Percentiles rank a stretch among this genome's conserved stretches.
These are phyloP conservation scores for Pandemis cinnamomeana DNA, from an alignment of 2,888 invertebrate species.

Conservation along the genomic window DNA sequence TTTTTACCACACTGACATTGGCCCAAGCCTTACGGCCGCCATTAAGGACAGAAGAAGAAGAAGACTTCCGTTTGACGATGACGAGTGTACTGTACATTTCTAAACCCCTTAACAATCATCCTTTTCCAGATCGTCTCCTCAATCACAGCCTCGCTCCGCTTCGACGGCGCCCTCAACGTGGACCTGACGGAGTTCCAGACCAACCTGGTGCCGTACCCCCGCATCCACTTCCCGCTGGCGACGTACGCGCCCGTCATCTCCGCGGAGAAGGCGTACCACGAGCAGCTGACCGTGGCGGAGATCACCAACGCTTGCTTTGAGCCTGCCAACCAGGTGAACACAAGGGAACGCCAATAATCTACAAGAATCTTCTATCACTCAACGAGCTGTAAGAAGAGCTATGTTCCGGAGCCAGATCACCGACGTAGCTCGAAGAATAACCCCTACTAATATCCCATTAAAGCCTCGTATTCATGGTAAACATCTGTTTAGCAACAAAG, in stretches of 20 bases:
- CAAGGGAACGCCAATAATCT: background rate
- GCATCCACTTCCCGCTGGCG: slow-evolving; percentile 97
- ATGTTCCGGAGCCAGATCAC: no score
- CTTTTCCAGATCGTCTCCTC: slow-evolving; percentile 91
- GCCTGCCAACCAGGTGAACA: slow-evolving; percentile 91
- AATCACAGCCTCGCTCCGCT: slow-evolving; percentile 96
- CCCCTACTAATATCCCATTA: no score
- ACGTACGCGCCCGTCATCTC: slow-evolving; percentile 97
- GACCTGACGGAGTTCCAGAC: slow-evolving; percentile 98
- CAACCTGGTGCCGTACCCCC: slow-evolving; percentile 96
- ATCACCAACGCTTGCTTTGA: slow-evolving; percentile 98
- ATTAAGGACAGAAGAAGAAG: no score
- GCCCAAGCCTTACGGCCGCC: no score
- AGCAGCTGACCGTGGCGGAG: slow-evolving; percentile 94
- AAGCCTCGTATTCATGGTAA: no score
- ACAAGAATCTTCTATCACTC: no score
- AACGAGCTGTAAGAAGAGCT: no score
- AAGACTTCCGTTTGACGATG: no score
- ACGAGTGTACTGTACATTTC: no score
- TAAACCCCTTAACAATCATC: slow-evolving; percentile 24
- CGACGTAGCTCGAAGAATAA: no score
- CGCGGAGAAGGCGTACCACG: slow-evolving; percentile 96
- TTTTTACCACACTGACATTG: no score
- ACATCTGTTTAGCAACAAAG: no score
- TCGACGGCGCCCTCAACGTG: slow-evolving; percentile 96